Evolutionary conservation across 2,113 vertebrate species (phyloP).

Genomic region (Riparia riparia): DNA sequence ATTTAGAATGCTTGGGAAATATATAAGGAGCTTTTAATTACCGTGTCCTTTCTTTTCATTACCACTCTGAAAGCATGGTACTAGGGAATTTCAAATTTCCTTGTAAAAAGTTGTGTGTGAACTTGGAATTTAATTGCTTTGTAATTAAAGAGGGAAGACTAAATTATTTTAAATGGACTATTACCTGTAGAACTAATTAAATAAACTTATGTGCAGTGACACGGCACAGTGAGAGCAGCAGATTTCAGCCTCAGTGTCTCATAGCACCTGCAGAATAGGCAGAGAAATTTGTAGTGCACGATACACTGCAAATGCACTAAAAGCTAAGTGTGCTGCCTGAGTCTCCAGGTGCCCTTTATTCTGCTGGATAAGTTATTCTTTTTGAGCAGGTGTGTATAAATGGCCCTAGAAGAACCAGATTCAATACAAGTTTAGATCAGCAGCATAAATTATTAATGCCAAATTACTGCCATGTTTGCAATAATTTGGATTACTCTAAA

Average conservation of each 20-base stretch:
- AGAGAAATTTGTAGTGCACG: not conserved
- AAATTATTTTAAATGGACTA: not conserved
- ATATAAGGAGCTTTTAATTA: not conserved
- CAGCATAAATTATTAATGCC: not conserved
- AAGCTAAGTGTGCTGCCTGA: not conserved
- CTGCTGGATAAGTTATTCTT: not conserved
- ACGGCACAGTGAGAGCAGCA: not conserved
- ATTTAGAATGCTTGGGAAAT: not conserved
- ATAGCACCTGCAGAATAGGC: not conserved
- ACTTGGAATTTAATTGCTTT: not conserved
- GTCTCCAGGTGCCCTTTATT: not conserved
- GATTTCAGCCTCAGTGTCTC: not conserved
- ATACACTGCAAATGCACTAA: not conserved
- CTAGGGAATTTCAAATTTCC: not conserved
- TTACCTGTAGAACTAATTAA: not conserved
- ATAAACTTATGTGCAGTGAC: not conserved
- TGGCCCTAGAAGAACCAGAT: not conserved
- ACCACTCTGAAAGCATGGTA: not conserved
- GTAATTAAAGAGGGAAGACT: not conserved
- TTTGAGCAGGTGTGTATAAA: conserved; percentile 13
- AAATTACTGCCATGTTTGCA: not conserved
- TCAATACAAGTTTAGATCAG: not conserved
- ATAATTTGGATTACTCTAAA: not conserved
- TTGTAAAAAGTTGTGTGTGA: not conserved
- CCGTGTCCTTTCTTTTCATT: not conserved